A percentile compares a stretch with the other conserved stretches of the same genome.
Conservation (phyloP, 2,113 vertebrate species). For the Pluvialis apricaria region DNA sequence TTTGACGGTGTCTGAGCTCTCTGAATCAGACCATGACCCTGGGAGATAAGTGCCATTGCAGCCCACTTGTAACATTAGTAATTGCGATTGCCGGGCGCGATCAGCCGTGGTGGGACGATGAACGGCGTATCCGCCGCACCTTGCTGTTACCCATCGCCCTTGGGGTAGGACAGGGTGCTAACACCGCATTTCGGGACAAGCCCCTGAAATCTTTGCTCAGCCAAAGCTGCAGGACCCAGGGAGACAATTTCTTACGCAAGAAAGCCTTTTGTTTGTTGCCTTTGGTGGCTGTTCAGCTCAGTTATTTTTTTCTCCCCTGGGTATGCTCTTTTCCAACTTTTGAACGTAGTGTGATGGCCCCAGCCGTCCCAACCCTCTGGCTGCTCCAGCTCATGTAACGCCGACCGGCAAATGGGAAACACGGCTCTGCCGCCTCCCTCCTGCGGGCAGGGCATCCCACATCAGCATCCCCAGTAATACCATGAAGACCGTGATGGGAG, state of each 20-base stretch:
- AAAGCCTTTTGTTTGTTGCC: neutral
- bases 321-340: neutral
- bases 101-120: accelerated
- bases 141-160: accelerated
- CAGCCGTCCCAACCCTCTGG: neutral
- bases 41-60: neutral
- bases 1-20: neutral
- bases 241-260: neutral
- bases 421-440: neutral
- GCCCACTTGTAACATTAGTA: neutral
- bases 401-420: neutral
- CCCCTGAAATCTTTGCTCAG: neutral
- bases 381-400: neutral
- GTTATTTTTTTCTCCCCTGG: accelerated
- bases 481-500: accelerated
- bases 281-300: neutral
- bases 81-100: neutral
- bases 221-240: neutral
- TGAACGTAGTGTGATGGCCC: neutral
- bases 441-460: neutral
- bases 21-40: neutral
- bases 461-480: accelerated
- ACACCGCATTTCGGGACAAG: neutral
- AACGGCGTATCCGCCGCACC: accelerated
- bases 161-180: accelerated